Base-by-base conservation (phyloP, 2,113 vertebrate genomes). In the Archocentrus centrarchus region DNA sequence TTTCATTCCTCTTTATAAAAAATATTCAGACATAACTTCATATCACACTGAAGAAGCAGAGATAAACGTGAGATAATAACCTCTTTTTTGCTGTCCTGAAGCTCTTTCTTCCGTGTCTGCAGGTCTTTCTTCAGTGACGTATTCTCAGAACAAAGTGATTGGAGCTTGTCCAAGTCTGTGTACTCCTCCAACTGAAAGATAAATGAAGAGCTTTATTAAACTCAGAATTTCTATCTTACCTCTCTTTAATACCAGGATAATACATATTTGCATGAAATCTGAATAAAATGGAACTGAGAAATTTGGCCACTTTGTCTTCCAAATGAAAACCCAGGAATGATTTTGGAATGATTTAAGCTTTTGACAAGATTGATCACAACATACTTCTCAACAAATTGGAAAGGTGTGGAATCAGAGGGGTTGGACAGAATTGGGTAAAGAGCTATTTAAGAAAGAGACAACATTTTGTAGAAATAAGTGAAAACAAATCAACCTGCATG, bases 31-130 rank as follows among this genome's bases (percentile, higher is more conserved):
- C 30, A 3, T 20, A 53, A 73, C 6, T 73, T 53, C 17, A 53
- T 20, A 73, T 53, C 44, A 0, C 30, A 73, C 0, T 73, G 44
- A 53, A 73, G 53, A 2, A 53, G 53, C 27, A 30, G 0, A 50
- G 20, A 7, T 20, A 53, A 0, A n/a, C 3, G 50, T 53, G 15
- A 73, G 66, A 30, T 2, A 47, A 18, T 2, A 53, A 53, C 66
- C 66, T 73, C 44, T 3, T 17, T 53, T 53, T 70, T 0, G 15
- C 9, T 70, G 66, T 6, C 24, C 0, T 20, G 9, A 0, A 70
- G 66, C 24, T 30, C 15, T 18, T 15, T 20, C 64, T 70, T 70
- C 41, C 50, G 41, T 15, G 15, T 50, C 44, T 70, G 24, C 24
- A 70, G 66, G 24, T 70, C 39, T 50, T 30, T 30, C 5, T 50